A percentile compares a stretch with the other conserved stretches of the same genome.
Evolutionary conservation across 2,113 vertebrate genomes (phyloP).

Genomic region (Dipodomys stephensi): DNA sequence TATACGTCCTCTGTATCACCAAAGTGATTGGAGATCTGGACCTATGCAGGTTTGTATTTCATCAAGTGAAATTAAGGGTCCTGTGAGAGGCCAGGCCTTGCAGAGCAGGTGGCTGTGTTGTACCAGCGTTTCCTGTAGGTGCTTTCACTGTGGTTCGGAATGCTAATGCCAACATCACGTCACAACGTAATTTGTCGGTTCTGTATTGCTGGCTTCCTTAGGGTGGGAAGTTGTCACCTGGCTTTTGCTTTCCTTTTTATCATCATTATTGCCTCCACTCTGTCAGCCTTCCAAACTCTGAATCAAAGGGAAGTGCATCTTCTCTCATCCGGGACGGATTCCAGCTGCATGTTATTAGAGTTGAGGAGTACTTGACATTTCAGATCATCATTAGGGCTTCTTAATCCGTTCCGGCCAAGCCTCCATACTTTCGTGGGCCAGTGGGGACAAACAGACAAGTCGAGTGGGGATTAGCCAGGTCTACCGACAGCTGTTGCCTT

Average conservation of each 20-base stretch:
- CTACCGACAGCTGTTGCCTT: not conserved
- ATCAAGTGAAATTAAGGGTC: not conserved
- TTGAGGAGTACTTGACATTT: conserved; percentile 75
- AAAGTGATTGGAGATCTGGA: not conserved
- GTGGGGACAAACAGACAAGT: not conserved
- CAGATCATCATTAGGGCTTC: conserved; percentile 51
- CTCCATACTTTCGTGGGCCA: not conserved
- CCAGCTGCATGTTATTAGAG: conserved; percentile 63
- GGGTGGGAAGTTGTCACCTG: conserved; percentile 55
- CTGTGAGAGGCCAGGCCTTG: not conserved
- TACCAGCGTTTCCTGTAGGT: not conserved
- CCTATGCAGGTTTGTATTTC: not conserved
- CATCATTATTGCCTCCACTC: conserved; percentile 1
- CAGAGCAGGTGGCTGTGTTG: not conserved
- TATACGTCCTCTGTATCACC: not conserved
- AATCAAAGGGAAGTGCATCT: conserved; percentile 55
- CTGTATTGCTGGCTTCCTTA: conserved; percentile 31
- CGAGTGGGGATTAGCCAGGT: not conserved
- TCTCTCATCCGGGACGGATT: conserved; percentile 59
- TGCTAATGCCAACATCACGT: not conserved
- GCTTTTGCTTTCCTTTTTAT: conserved; percentile 48
- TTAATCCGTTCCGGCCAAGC: conserved; percentile 8
- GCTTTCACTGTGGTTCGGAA: not conserved
- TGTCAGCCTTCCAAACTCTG: conserved; percentile 48
- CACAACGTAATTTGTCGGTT: conserved; percentile 4